Evolutionary conservation across 2,888 invertebrate genomes (phyloP).

Genomic region (Tyria jacobaeae): DNA sequence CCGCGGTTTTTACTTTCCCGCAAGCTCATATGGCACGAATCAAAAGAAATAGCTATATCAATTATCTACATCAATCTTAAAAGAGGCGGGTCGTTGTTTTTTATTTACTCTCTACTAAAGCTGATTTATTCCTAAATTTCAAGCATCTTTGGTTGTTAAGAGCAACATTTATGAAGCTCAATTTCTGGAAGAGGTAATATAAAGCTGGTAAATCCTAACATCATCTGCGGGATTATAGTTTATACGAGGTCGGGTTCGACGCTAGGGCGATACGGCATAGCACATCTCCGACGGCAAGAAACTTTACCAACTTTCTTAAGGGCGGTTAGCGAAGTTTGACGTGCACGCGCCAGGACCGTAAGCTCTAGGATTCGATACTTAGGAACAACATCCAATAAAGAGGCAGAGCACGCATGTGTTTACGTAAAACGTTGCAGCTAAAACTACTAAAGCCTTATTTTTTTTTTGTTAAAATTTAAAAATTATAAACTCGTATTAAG

Average conservation of each 20-base stretch:
- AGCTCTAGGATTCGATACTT: conserved; percentile 82
- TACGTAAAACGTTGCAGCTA: conserved; percentile 47
- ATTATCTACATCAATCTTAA: conserved; percentile 1
- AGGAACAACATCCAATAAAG: conserved; percentile 76
- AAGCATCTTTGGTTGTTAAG: conserved; percentile 48
- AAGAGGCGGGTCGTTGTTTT: conserved; percentile 1
- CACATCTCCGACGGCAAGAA: conserved; percentile 79
- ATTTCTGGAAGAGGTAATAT: conserved; percentile 76
- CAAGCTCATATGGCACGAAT: conserved; percentile 34
- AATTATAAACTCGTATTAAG: too few species aligned
- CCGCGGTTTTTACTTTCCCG: conserved; percentile 49
- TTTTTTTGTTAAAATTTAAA: conserved; percentile 6
- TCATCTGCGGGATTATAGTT: conserved; percentile 84
- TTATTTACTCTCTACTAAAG: conserved; percentile 6
- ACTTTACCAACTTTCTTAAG: conserved; percentile 84
- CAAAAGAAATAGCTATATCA: neutral
- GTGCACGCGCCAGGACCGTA: conserved; percentile 81
- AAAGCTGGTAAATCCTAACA: conserved; percentile 81
- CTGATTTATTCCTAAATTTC: conserved; percentile 34
- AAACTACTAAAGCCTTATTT: conserved; percentile 23
- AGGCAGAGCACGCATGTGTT: conserved; percentile 61
- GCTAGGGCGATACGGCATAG: conserved; percentile 69
- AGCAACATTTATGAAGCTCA: conserved; percentile 73
- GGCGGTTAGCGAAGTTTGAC: conserved; percentile 84
- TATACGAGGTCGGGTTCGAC: conserved; percentile 75